Evolutionary conservation across 2,888 invertebrate species (phyloP).

Genomic region (Gymnoscelis rufifasciata): DNA sequence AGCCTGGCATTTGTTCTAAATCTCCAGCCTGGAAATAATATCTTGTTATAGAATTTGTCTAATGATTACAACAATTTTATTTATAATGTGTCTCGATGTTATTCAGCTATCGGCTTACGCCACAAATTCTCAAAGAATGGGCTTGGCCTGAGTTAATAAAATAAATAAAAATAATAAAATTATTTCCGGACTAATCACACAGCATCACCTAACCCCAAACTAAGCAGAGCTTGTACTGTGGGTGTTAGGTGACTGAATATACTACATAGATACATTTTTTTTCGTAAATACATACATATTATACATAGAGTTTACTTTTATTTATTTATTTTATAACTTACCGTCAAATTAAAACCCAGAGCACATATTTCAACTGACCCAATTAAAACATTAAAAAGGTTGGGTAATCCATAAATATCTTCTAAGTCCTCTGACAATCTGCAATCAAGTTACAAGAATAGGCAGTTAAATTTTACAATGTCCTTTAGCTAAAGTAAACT

Average conservation of each 20-base stretch:
- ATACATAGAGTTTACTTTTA: neutral
- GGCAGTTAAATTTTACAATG: neutral
- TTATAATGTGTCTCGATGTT: neutral
- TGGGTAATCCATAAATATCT: constrained; percentile 57
- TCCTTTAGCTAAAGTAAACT: neutral
- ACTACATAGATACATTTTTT: too few relatives aligned
- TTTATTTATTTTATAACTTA: constrained; percentile 24
- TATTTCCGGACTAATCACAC: too few relatives aligned
- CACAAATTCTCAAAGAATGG: too few relatives aligned
- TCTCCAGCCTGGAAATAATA: constrained; percentile 35
- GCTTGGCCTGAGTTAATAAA: too few relatives aligned
- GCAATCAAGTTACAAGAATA: constrained; percentile 20
- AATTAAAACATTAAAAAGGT: constrained; percentile 59
- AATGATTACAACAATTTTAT: neutral
- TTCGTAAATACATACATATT: too few relatives aligned
- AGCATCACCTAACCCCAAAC: too few relatives aligned
- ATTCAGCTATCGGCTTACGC: neutral
- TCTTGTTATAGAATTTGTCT: too few relatives aligned
- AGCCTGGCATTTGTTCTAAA: constrained; percentile 48
- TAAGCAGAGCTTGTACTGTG: too few relatives aligned
- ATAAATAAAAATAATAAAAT: too few relatives aligned
- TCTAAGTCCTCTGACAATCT: constrained; percentile 61
- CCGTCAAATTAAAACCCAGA: constrained; percentile 64
- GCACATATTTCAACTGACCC: constrained; percentile 66
- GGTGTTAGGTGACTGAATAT: too few relatives aligned